Evolutionary conservation across 2,797 vertebrate species (phyloP).

Genomic region (Chiroxiphia lanceolata): DNA sequence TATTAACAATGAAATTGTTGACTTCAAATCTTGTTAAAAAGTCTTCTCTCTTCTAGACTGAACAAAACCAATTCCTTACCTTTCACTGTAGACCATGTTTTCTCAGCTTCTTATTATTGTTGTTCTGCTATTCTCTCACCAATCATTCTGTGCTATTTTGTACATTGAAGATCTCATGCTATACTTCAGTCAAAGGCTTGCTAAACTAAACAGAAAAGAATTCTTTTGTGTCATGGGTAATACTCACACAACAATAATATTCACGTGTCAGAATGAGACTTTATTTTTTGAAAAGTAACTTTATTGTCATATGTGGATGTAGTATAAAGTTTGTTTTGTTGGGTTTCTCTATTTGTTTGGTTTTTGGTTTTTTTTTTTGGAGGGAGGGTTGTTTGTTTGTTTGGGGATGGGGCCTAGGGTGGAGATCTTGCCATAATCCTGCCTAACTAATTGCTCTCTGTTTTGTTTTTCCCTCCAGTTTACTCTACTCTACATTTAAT

Average conservation of each 20-base stretch:
- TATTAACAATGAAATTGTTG: background rate
- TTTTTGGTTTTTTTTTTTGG: background rate
- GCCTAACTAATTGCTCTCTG: background rate
- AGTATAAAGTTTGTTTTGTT: background rate
- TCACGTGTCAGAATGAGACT: background rate
- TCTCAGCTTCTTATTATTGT: background rate
- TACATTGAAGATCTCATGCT: background rate
- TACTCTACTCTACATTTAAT: background rate
- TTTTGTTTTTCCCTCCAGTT: background rate
- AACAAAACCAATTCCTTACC: background rate
- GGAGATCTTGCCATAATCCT: background rate
- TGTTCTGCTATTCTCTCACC: background rate
- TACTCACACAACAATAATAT: background rate
- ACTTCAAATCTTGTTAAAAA: background rate
- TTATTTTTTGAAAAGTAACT: background rate
- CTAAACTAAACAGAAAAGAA: background rate
- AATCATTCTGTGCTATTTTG: background rate
- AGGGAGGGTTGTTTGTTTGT: background rate
- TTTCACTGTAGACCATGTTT: background rate
- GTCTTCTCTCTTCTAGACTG: background rate
- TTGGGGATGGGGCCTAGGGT: fast-evolving
- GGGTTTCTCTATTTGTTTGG: background rate
- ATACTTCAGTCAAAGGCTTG: background rate
- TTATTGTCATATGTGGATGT: background rate
- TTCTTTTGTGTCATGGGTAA: background rate